Evolutionary conservation across 2,888 invertebrate genomes (phyloP).

Genomic region (Phengaris arion): DNA sequence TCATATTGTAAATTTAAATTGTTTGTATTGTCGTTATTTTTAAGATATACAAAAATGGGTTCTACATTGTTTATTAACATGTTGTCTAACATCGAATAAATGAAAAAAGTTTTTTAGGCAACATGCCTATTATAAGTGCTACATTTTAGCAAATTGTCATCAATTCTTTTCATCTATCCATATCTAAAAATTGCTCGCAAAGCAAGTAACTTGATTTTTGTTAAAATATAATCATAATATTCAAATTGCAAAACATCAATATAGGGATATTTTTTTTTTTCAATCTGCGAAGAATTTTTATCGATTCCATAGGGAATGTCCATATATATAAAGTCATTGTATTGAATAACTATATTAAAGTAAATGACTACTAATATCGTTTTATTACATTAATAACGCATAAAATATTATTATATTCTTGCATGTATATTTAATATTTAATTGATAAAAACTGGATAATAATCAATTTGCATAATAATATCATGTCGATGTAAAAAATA

Average conservation of each 20-base stretch:
- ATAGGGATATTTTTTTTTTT: neutral
- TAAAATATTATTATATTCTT: constrained; percentile 36
- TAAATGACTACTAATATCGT: constrained; percentile 22
- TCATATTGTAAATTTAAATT: too few relatives aligned
- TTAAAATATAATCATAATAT: neutral
- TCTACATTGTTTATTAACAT: too few relatives aligned
- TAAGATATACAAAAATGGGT: too few relatives aligned
- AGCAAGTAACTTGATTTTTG: neutral
- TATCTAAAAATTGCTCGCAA: neutral
- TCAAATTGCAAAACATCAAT: neutral
- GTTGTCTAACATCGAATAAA: too few relatives aligned
- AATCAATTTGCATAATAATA: constrained; percentile 36
- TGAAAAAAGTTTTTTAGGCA: too few relatives aligned
- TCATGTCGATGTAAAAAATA: neutral
- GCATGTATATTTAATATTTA: constrained; percentile 33
- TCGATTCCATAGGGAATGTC: neutral
- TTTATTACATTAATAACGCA: constrained; percentile 34
- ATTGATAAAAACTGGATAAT: constrained; percentile 35
- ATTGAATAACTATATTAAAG: constrained; percentile 22
- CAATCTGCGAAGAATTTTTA: neutral
- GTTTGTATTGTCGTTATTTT: too few relatives aligned
- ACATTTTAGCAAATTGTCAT: too few relatives aligned
- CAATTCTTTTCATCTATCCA: too few relatives aligned
- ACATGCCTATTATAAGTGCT: too few relatives aligned
- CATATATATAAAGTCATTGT: constrained; percentile 3